Evolutionary conservation across 2,113 vertebrate genomes (phyloP).

Genomic region (Anguilla rostrata): DNA sequence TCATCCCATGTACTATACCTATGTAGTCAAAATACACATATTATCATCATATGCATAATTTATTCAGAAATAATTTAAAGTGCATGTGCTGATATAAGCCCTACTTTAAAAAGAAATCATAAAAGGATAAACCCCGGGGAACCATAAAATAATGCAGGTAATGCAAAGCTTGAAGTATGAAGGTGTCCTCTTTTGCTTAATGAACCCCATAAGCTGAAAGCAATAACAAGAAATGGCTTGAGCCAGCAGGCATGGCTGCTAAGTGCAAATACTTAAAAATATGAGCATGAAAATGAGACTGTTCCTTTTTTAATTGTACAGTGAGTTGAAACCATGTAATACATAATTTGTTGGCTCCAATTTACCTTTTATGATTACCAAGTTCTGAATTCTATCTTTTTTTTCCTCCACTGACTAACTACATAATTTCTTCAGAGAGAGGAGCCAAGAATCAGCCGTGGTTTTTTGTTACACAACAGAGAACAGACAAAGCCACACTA

Average conservation of each 20-base stretch:
- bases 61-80: not conserved
- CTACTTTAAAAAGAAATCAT: constrained; percentile 16
- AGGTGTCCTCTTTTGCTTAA: constrained; percentile 28
- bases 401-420: not conserved
- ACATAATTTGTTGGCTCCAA: constrained; percentile 12
- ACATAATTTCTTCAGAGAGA: not conserved
- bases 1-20: not conserved
- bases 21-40: not conserved
- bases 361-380: constrained; percentile 17
- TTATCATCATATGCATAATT: not conserved
- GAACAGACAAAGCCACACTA: not conserved
- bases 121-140: constrained; percentile 15
- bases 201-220: constrained; percentile 20
- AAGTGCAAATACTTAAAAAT: constrained; percentile 12
- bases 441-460: no score
- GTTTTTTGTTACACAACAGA: not conserved
- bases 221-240: constrained; percentile 17
- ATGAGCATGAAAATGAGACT: constrained; percentile 17
- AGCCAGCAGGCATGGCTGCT: not conserved
- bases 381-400: not conserved
- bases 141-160: constrained; percentile 15
- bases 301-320: constrained; percentile 12
- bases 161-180: constrained; percentile 21
- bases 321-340: constrained; percentile 2
- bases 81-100: not conserved